Base-by-base conservation (phyloP, 1,140 invertebrate species). In the Polypedilum pembai region DNA sequence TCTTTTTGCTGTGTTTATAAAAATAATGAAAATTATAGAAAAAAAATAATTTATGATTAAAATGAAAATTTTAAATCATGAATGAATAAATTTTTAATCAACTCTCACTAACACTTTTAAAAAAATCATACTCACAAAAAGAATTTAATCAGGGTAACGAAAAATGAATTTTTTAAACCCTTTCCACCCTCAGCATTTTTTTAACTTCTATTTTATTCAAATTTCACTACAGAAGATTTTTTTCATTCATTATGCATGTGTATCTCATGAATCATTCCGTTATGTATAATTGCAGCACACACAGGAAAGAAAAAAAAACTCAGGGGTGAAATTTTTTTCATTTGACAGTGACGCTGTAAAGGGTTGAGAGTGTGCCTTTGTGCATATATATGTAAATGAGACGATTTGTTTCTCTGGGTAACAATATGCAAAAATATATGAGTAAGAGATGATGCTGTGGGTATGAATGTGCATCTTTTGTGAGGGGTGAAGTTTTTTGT, bases 171-270 rank as follows among this genome's bases (percentile, higher is more conserved):
- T 45, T 45, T 45, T 45, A 45, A 45, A 45, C 41, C 41, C 41
- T 45, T 45, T 45, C 41, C 41, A 45, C 41, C 41, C 41, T 45
- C 41, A 45, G 41, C 41, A 45, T 45, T 45, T 45, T 41, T 45
- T 45, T 45, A 12, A 8, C 15, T 8, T 15, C 15, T 8, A 8
- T 45, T 45, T 15, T 45, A 45, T 45, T 45, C 41, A 45, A 45
- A 45, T 45, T 45, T 45, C 41, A 45, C 41, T 45, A 8, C 41
- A 45, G 41, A 45, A 12, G 41, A 45, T 8, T 33, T 33, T 33
- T 33, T 33, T 33, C 24, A 33, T 33, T 33, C 24, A 33, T 12
- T 45, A 45, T 45, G 41, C 41, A 45, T 45, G 41, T 45, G 41
- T 45, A 45, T 15, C 41, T 4, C 15, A 15, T 45, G 41, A 12